Evolutionary conservation across 2,113 vertebrate genomes (phyloP).

Genomic region (Axis porcinus): DNA sequence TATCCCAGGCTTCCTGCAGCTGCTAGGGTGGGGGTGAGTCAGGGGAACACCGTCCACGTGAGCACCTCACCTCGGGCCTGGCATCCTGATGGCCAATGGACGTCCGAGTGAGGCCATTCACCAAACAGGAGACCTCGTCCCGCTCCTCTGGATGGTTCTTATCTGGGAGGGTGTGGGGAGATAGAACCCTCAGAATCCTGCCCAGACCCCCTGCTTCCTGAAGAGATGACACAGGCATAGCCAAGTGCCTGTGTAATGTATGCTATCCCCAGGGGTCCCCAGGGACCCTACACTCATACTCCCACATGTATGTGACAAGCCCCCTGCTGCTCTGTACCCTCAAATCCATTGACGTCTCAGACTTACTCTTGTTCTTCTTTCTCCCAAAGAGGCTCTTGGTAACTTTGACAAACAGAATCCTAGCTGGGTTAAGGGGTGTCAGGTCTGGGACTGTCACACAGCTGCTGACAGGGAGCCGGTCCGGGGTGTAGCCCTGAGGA

Average conservation of each 20-base stretch:
- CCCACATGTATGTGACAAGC: neutral
- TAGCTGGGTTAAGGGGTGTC: conserved; percentile 92
- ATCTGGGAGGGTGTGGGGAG: conserved; percentile 71
- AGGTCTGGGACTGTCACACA: conserved; percentile 94
- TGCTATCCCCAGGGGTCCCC: neutral
- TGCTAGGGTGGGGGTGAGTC: conserved; percentile 52
- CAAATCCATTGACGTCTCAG: neutral
- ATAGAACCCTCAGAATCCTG: neutral
- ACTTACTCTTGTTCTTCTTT: conserved; percentile 91
- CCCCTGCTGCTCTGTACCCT: neutral
- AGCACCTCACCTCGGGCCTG: conserved; percentile 90
- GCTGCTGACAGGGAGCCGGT: conserved; percentile 93
- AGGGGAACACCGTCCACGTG: conserved; percentile 8
- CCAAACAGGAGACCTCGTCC: conserved; percentile 93
- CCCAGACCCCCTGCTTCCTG: neutral
- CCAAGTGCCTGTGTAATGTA: neutral
- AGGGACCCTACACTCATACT: neutral
- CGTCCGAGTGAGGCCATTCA: conserved; percentile 91
- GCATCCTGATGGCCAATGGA: conserved; percentile 90
- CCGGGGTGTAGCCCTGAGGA: conserved; percentile 92
- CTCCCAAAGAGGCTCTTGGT: conserved; percentile 96
- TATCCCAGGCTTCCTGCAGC: conserved; percentile 59
- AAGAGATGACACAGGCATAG: neutral
- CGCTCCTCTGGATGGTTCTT: conserved; percentile 88
- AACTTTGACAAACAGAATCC: conserved; percentile 95